A percentile compares a stretch with the other conserved stretches of the same genome.
These are phyloP conservation scores for Diarsia dahlii DNA, from an alignment of 2,888 invertebrate genomes.

Conservation along the genomic window DNA sequence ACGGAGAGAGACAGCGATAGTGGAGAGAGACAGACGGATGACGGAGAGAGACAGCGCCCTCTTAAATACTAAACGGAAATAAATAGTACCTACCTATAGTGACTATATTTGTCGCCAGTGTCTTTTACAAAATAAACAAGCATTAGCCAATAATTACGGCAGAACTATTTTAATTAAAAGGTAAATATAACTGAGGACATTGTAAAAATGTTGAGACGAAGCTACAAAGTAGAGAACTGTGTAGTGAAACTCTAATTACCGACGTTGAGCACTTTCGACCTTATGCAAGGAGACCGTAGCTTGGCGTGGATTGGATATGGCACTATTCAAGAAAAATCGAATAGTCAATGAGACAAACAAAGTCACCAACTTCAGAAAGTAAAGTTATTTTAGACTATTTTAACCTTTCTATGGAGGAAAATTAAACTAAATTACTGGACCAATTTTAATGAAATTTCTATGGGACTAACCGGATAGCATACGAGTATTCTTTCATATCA, in stretches of 20 bases:
- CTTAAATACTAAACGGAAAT: no score
- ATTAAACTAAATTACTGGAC: no score
- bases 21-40: no score
- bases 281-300: slow-evolving; percentile 39
- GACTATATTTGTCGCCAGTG: not conserved
- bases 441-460: no score
- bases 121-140: slow-evolving; percentile 15
- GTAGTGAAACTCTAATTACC: slow-evolving; percentile 65
- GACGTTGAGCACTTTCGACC: slow-evolving; percentile 56
- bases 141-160: slow-evolving; percentile 37
- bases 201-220: slow-evolving; percentile 57
- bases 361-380: no score
- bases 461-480: no score
- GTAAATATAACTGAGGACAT: slow-evolving; percentile 56
- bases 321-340: not conserved
- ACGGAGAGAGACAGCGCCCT: no score
- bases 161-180: slow-evolving; percentile 62
- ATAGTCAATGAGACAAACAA: no score
- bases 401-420: no score
- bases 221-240: slow-evolving; percentile 59
- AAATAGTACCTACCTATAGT: not conserved
- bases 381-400: no score
- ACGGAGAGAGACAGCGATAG: no score
- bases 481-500: no score
- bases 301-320: slow-evolving; percentile 20